Conservation (phyloP, 1,140 invertebrate species). For the Charaxes varanes region DNA sequence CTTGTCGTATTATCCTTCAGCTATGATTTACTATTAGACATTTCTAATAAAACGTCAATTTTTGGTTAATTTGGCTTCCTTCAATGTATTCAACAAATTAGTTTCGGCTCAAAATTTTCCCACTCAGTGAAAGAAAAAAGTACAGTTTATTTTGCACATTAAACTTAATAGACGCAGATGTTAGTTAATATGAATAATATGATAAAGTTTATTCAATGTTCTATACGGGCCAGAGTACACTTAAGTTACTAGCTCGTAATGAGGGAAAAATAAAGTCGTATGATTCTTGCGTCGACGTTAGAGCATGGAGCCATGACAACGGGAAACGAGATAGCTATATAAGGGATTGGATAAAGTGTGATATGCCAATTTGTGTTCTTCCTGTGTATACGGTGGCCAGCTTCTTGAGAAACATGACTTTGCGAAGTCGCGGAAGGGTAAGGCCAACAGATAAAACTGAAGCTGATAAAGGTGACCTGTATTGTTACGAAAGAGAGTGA, state of each 20-base stretch:
- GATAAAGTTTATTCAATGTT: slow-evolving; percentile 19
- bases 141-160: slow-evolving; percentile 1
- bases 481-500: too few relatives aligned
- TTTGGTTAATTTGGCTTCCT: too few relatives aligned
- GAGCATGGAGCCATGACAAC: slow-evolving; percentile 63
- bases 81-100: neutral
- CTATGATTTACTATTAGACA: too few relatives aligned
- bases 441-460: too few relatives aligned
- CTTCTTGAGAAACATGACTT: slow-evolving; percentile 44
- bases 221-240: slow-evolving; percentile 11
- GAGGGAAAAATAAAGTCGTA: slow-evolving; percentile 62
- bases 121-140: too few relatives aligned
- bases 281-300: slow-evolving; percentile 48
- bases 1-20: too few relatives aligned
- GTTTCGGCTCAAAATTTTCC: neutral
- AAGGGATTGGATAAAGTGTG: slow-evolving; percentile 57
- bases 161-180: too few relatives aligned
- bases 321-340: slow-evolving; percentile 35
- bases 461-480: too few relatives aligned
- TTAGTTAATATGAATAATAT: slow-evolving; percentile 4
- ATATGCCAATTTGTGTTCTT: slow-evolving; percentile 53
- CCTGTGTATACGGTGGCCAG: slow-evolving; percentile 32
- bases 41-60: too few relatives aligned
- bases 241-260: slow-evolving; percentile 37
- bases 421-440: slow-evolving; percentile 36